Conservation (phyloP, 2,888 invertebrate species). For the Griposia aprilina region DNA sequence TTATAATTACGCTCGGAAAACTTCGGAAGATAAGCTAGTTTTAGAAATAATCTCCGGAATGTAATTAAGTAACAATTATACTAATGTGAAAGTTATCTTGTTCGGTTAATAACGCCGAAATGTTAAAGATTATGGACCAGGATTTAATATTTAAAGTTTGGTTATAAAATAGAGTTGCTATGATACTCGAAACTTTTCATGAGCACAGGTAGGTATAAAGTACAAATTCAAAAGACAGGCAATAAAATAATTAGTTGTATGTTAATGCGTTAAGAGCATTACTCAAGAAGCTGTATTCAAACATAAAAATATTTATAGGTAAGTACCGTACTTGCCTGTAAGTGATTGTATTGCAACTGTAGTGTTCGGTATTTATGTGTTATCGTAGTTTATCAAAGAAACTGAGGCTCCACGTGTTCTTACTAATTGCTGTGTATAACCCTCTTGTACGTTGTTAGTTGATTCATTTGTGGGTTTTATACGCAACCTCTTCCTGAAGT, state of each 20-base stretch:
- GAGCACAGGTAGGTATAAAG: neutral
- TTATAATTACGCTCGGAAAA: neutral
- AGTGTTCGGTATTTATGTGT: neutral
- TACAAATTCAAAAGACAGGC: neutral
- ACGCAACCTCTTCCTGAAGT: slow-evolving; percentile 4
- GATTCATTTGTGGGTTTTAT: neutral
- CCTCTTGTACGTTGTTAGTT: neutral
- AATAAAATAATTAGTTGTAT: neutral
- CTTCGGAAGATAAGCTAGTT: neutral
- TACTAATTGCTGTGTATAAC: neutral
- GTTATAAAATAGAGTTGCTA: neutral
- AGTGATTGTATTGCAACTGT: no score
- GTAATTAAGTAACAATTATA: neutral
- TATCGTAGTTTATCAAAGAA: slow-evolving; percentile 28
- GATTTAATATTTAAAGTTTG: neutral
- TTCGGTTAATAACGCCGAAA: neutral
- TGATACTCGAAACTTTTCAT: neutral
- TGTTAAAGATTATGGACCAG: no score
- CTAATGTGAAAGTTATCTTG: neutral
- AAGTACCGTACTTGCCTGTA: no score
- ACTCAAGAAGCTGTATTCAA: neutral
- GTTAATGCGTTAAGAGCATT: no score
- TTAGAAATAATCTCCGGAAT: neutral
- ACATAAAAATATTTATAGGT: neutral
- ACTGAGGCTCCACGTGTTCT: slow-evolving; percentile 20